Conservation (phyloP, 2,888 invertebrate species). For the Callyntrura guangdongensis region DNA sequence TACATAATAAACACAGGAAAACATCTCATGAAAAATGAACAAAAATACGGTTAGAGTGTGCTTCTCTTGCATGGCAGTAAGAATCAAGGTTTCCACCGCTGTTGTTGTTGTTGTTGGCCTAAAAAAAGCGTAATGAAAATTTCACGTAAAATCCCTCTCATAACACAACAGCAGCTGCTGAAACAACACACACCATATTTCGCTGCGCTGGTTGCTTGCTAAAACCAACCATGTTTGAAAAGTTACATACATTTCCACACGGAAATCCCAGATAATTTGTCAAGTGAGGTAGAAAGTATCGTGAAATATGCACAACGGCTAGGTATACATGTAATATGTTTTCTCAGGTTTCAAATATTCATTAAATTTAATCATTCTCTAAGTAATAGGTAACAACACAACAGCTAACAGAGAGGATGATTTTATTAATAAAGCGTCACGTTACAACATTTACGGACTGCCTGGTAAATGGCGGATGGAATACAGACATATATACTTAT, state of each 20-base stretch:
- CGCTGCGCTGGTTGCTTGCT: too few species aligned
- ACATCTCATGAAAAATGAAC: slow-evolving; percentile 7
- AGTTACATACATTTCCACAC: background rate
- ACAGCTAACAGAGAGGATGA: background rate
- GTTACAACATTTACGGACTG: background rate
- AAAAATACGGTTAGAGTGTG: background rate
- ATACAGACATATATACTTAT: background rate
- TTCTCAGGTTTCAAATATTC: slow-evolving; percentile 49
- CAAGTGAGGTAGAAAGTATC: background rate
- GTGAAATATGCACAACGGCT: too few species aligned
- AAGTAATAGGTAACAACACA: slow-evolving; percentile 27
- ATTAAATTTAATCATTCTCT: slow-evolving; percentile 49
- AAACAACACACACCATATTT: too few species aligned
- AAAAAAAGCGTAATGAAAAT: background rate
- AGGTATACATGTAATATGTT: background rate
- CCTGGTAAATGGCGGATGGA: background rate
- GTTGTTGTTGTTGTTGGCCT: too few species aligned
- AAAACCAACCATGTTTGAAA: too few species aligned
- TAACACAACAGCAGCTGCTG: background rate
- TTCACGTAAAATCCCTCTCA: background rate
- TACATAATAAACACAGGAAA: background rate
- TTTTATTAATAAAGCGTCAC: slow-evolving; percentile 19
- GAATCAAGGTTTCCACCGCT: too few species aligned
- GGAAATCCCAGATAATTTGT: slow-evolving; percentile 26
- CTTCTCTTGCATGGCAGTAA: background rate